Evolutionary conservation across 2,888 invertebrate species (phyloP).

Genomic region (Sicus ferrugineus): DNA sequence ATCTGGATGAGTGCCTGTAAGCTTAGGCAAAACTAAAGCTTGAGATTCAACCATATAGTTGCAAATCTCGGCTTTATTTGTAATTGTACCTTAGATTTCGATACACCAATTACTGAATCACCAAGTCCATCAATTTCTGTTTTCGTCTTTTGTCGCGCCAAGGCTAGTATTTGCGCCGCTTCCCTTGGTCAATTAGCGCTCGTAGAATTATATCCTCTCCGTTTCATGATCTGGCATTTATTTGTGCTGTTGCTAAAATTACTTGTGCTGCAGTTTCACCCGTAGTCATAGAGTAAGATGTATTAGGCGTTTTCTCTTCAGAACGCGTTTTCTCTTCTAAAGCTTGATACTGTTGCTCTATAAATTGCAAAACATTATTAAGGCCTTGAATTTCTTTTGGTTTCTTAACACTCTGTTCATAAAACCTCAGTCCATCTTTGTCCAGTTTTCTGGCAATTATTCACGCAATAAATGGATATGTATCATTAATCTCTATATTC

Average conservation of each 20-base stretch:
- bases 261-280: slow-evolving; percentile 8
- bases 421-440: too few species aligned
- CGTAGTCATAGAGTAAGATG: slow-evolving; percentile 11
- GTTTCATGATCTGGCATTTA: not conserved
- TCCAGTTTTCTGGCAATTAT: too few species aligned
- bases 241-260: not conserved
- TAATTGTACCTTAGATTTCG: slow-evolving; percentile 14
- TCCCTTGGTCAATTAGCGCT: slow-evolving; percentile 26
- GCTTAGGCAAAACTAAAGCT: not conserved
- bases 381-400: too few species aligned
- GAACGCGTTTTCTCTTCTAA: too few species aligned
- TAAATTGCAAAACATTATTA: too few species aligned
- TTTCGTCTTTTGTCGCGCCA: too few species aligned
- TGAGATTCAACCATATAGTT: not conserved
- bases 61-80: slow-evolving; percentile 28
- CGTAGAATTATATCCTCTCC: slow-evolving; percentile 16
- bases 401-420: too few species aligned
- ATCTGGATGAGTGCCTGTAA: too few species aligned
- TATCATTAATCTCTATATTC: too few species aligned
- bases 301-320: slow-evolving; percentile 4
- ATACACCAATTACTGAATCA: slow-evolving; percentile 19
- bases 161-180: slow-evolving; percentile 17
- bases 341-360: too few species aligned
- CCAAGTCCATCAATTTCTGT: slow-evolving; percentile 20
- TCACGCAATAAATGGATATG: too few species aligned